Percentiles rank a stretch among this genome's conserved stretches.
These are phyloP conservation scores for Amniataba percoides DNA, from an alignment of 2,797 vertebrate genomes.

Conservation along the genomic window DNA sequence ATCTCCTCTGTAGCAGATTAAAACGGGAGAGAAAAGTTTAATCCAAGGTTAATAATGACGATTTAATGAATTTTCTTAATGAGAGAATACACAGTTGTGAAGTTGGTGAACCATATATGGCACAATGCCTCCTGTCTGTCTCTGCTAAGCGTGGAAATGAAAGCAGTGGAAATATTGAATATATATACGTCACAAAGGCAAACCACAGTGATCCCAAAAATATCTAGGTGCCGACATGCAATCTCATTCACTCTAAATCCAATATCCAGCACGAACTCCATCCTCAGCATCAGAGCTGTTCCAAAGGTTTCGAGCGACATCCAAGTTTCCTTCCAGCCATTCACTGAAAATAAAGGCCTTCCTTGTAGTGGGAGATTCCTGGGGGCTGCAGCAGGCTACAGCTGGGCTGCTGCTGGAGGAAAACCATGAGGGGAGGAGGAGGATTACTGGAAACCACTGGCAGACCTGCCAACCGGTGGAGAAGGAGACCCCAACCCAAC, in stretches of 20 bases:
- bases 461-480: slow-evolving; percentile 67
- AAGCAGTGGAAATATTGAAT: slow-evolving; percentile 68
- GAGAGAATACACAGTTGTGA: slow-evolving; percentile 24
- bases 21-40: slow-evolving; percentile 59
- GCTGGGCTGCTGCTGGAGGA: slow-evolving; percentile 75
- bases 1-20: slow-evolving; percentile 67
- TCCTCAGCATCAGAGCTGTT: slow-evolving; percentile 63
- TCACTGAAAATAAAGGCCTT: slow-evolving; percentile 81
- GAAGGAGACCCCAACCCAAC: slow-evolving; percentile 73
- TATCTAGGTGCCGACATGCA: slow-evolving; percentile 65
- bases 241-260: slow-evolving; percentile 68
- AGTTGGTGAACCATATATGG: slow-evolving; percentile 30
- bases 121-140: slow-evolving; percentile 32
- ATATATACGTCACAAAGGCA: slow-evolving; percentile 64
- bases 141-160: slow-evolving; percentile 46
- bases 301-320: slow-evolving; percentile 65
- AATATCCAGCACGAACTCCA: slow-evolving; percentile 68
- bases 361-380: slow-evolving; percentile 79
- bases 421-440: slow-evolving; percentile 80
- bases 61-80: slow-evolving; percentile 46
- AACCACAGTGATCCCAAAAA: slow-evolving; percentile 71
- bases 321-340: slow-evolving; percentile 81
- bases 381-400: slow-evolving; percentile 70
- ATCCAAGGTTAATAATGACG: slow-evolving; percentile 61
- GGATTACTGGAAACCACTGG: slow-evolving; percentile 83